Conservation (phyloP, 2,888 invertebrate genomes). For the Hymenopus coronatus region DNA sequence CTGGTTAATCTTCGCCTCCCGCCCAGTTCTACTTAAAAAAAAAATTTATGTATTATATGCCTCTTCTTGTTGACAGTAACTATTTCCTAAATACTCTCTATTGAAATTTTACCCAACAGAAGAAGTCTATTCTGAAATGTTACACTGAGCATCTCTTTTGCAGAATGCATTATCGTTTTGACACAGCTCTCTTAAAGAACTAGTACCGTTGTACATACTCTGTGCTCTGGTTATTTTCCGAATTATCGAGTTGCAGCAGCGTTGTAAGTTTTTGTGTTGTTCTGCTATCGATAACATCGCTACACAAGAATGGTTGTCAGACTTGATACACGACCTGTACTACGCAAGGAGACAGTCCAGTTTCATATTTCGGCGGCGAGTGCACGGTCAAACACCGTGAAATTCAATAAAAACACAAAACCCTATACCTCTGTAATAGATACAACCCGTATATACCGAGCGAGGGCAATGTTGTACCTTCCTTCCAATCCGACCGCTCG, state of each 20-base stretch:
- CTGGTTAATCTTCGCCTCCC: too few relatives aligned
- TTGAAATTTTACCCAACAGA: too few relatives aligned
- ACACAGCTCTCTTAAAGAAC: too few relatives aligned
- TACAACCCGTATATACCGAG: not conserved
- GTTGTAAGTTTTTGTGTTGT: not conserved
- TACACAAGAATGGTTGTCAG: not conserved
- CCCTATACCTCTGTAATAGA: not conserved
- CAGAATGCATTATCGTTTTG: too few relatives aligned
- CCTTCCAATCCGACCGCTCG: not conserved
- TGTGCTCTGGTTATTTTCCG: too few relatives aligned
- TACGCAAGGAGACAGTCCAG: not conserved
- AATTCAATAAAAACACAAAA: not conserved
- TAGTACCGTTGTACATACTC: too few relatives aligned
- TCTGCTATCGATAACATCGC: not conserved
- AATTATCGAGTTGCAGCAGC: not conserved
- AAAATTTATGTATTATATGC: too few relatives aligned
- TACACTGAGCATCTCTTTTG: too few relatives aligned
- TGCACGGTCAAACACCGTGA: not conserved
- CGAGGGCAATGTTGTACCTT: not conserved
- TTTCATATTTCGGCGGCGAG: not conserved
- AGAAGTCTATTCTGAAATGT: too few relatives aligned
- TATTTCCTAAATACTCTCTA: too few relatives aligned
- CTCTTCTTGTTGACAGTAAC: too few relatives aligned
- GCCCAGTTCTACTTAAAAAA: too few relatives aligned
- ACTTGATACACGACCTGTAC: not conserved